Conservation (phyloP, 2,888 invertebrate genomes). For the Gisinianus flammeolus region DNA sequence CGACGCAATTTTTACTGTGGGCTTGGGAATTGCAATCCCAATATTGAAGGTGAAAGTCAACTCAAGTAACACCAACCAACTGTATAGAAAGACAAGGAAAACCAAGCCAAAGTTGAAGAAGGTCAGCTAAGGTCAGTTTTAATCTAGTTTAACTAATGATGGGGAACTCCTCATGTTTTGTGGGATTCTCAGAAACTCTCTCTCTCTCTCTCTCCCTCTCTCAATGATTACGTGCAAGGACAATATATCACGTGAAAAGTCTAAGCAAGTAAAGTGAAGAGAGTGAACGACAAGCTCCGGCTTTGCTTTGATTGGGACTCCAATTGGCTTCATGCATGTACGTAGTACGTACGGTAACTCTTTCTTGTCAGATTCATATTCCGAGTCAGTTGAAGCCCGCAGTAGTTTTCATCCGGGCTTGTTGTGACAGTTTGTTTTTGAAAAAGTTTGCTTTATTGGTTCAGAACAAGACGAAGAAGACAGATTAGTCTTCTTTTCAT, state of each 20-base stretch:
- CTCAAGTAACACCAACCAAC: too few species aligned
- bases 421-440: not conserved
- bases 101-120: not conserved
- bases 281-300: too few species aligned
- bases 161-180: conserved; percentile 26
- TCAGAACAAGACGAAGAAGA: too few species aligned
- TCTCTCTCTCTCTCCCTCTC: too few species aligned
- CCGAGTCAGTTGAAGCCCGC: not conserved
- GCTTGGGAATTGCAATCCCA: too few species aligned
- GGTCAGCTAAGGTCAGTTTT: conserved; percentile 33
- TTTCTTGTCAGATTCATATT: not conserved
- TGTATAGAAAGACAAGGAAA: not conserved
- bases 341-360: not conserved
- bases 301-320: not conserved
- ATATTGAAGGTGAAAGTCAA: too few species aligned
- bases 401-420: not conserved
- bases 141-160: conserved; percentile 21
- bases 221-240: conserved; percentile 11
- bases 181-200: not conserved
- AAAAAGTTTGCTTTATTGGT: not conserved
- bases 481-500: too few species aligned
- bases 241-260: conserved; percentile 10
- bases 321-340: not conserved
- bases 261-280: not conserved
- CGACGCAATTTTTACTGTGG: too few species aligned